Conservation (phyloP, 2,888 invertebrate genomes). For the Dryobotodes eremita region DNA sequence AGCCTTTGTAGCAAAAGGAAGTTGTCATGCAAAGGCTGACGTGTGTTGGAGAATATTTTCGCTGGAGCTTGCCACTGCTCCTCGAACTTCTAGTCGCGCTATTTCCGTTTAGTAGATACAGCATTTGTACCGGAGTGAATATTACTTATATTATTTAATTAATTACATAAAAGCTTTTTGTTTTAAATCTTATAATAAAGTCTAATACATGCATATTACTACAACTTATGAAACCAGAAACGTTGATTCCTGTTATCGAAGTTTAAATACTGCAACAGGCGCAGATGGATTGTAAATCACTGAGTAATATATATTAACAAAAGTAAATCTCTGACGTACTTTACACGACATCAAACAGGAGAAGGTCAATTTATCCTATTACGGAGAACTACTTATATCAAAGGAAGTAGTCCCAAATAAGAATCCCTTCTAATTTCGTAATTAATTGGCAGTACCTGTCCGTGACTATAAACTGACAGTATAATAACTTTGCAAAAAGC, state of each 20-base stretch:
- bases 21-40: background rate
- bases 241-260: background rate
- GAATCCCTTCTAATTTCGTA: background rate
- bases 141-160: background rate
- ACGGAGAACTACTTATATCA: background rate
- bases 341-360: background rate
- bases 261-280: background rate
- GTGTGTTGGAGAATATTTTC: background rate
- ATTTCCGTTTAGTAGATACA: background rate
- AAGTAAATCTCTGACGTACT: background rate
- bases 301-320: background rate
- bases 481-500: constrained; percentile 24
- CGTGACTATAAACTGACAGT: constrained; percentile 1
- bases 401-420: background rate
- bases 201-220: background rate
- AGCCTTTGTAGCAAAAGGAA: background rate
- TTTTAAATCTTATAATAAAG: background rate
- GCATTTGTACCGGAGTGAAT: background rate
- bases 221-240: background rate
- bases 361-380: background rate
- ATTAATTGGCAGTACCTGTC: constrained; percentile 6
- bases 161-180: background rate
- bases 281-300: background rate
- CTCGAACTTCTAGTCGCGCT: background rate
- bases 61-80: background rate